phyloP scores from a whole-genome alignment of 1,140 invertebrate species.

The Calosoma granatense region DNA sequence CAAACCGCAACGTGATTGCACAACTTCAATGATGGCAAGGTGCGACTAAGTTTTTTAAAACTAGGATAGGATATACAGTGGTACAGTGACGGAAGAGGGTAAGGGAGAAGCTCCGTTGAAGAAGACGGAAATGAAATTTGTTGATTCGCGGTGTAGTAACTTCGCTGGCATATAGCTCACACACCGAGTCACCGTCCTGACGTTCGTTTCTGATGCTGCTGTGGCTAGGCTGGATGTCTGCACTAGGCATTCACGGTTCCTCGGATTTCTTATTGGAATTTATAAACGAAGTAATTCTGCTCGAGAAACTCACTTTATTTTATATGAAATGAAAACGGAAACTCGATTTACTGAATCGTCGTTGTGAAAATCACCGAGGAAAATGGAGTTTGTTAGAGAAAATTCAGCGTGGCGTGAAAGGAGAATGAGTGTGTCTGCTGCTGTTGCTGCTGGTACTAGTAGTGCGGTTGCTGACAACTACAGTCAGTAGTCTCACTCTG shows the following conservation, averaged over 20 bases:
- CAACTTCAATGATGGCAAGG: no score
- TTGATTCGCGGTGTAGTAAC: neutral
- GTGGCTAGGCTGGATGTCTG: no score
- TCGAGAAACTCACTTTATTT: slow-evolving; percentile 21
- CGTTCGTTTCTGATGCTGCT: no score
- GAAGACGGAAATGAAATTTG: slow-evolving; percentile 2
- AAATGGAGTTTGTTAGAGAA: slow-evolving; percentile 9
- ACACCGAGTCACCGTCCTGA: no score
- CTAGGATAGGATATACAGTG: no score
- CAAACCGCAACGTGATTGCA: no score
- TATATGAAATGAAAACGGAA: slow-evolving; percentile 19
- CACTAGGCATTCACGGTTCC: neutral
- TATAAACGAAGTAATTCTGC: slow-evolving; percentile 22
- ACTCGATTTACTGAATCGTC: slow-evolving; percentile 15
- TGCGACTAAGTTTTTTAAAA: no score
- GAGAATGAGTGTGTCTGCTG: neutral
- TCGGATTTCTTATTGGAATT: slow-evolving; percentile 23
- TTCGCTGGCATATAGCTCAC: no score
- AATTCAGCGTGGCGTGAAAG: slow-evolving; percentile 1
- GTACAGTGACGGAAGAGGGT: neutral
- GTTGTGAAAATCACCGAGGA: slow-evolving; percentile 7
- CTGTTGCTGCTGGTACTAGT: no score
- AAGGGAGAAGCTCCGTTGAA: neutral
- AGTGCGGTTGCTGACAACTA: neutral
- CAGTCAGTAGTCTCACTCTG: no score